Evolutionary conservation across 2,888 invertebrate species (phyloP), one percentile per base, ranked within the genome.

Genomic region (Pterostichus niger): DNA sequence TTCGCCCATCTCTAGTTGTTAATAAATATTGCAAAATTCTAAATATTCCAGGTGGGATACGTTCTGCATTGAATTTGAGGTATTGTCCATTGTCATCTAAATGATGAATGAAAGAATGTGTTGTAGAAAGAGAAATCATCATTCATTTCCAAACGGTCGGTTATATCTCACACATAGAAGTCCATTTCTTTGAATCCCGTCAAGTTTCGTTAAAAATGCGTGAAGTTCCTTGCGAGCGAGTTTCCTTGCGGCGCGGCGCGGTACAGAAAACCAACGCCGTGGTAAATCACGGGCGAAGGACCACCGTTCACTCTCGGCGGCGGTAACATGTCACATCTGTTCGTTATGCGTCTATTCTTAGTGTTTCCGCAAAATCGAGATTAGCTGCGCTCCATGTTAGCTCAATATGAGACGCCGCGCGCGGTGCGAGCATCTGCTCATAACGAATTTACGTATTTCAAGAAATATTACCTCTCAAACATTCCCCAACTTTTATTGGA

Each of bases 341-440:
- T 84, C 85, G 86, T 87, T 87, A 86, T 86, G 85, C 82, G 82
- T 84, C 85, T 84, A 84, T 87, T 86, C 85, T 80, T 84, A 85
- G 84, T 85, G 88, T 87, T 77, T 87, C 87, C 88, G 87, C 88
- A 87, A 88, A 88, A 88, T 88, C 86, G 84, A 86, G 87, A 89
- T 89, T 89, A 86, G 89, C 86, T 87, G 85, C 87, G 88, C 87
- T 86, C 85, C 86, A 86, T 86, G 87, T 86, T 85, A 73, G 86
- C 87, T 88, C 87, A 56, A 82, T 88, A 87, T 86, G 86, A 79
- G 83, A 84, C 79, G 44, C 31, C 33, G 13, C 83, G 81, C 81
- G 81, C 81, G 85, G 6, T 77, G 83, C 84, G 83, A 84, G 85
- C 89, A 89, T 88, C 89, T 89, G 89, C 86, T 88, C 88, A 88